Evolutionary conservation across 2,888 invertebrate genomes (phyloP).

Genomic region (Oscheius sp.): DNA sequence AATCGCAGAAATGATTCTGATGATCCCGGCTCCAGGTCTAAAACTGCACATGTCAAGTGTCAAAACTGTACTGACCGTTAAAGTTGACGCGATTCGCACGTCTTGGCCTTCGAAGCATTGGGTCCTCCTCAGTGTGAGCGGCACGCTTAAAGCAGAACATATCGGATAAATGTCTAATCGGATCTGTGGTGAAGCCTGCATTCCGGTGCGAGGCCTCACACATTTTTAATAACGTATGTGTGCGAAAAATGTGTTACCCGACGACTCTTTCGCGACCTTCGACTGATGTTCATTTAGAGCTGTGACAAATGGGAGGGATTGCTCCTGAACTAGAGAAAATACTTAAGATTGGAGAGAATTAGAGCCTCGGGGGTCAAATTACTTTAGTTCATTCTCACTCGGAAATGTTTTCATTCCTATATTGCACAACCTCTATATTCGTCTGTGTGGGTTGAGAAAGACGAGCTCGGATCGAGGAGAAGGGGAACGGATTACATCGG

Average conservation of each 20-base stretch:
- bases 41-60: background rate
- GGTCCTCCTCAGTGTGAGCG: slow-evolving; percentile 17
- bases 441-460: too few species aligned
- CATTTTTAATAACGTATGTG: too few species aligned
- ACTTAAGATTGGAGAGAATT: too few species aligned
- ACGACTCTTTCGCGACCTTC: slow-evolving; percentile 3
- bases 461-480: background rate
- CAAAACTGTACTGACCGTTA: background rate
- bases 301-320: slow-evolving; percentile 5
- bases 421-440: too few species aligned
- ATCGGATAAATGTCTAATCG: background rate
- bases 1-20: slow-evolving; percentile 54
- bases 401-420: too few species aligned
- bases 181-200: too few species aligned
- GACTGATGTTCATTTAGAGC: slow-evolving; percentile 19
- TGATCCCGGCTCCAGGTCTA: slow-evolving; percentile 4
- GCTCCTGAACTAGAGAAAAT: too few species aligned
- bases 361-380: too few species aligned
- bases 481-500: slow-evolving; percentile 27
- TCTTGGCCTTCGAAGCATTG: slow-evolving; percentile 10
- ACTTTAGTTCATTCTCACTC: too few species aligned
- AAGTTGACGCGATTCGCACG: slow-evolving; percentile 13
- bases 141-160: slow-evolving; percentile 24
- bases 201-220: too few species aligned
- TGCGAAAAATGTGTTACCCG: slow-evolving; percentile 10